Evolutionary conservation across 1,140 invertebrate species (phyloP), one percentile per base, ranked within the genome.

Genomic region (Lamellibrachia luymesi): DNA sequence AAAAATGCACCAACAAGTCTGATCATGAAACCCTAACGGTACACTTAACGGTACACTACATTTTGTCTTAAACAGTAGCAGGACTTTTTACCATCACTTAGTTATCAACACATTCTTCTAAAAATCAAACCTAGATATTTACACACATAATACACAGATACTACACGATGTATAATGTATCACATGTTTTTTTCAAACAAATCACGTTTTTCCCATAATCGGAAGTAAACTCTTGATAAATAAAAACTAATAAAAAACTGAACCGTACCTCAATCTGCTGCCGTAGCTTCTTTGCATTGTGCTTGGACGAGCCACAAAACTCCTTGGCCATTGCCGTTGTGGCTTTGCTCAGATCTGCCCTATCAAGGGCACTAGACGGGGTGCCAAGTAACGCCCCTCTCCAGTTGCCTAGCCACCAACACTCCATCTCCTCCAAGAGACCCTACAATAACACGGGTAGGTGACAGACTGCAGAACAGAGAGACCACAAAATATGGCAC

Each of bases 331-430:
- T 93, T 38, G 94, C 93, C n/a, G 91, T 49, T 49, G 94, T 93
- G 38, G 91, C 89, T 50, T 92, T 90, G 50, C 97, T 95, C 17
- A 97, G 95, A 94, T 96, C 96, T 22, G 96, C 94, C 51, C 95
- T 94, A 22, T 97, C 94, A 5, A 94, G 94, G 25, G 96, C 93
- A 93, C 97, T 97, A 49, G 96, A 90, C 27, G 97, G 94, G 95
- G 97, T 97, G 27, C 97, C 97, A 5, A 97, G 96, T 89, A 98
- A 96, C 91, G 97, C 94, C 92, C 97, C 95, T 94, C 97, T 97
- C 97, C 97, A 98, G 64, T 97, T 97, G 80, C 97, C 97, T 2
- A 98, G 95, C 97, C 97, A 97, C 52, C 96, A 95, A 22, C 96
- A 96, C 94, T 97, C 97, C 95, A 98, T 97, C 93, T 96, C 96